phyloP scores from a whole-genome alignment of 2,113 vertebrate species.

The Phycodurus eques region DNA sequence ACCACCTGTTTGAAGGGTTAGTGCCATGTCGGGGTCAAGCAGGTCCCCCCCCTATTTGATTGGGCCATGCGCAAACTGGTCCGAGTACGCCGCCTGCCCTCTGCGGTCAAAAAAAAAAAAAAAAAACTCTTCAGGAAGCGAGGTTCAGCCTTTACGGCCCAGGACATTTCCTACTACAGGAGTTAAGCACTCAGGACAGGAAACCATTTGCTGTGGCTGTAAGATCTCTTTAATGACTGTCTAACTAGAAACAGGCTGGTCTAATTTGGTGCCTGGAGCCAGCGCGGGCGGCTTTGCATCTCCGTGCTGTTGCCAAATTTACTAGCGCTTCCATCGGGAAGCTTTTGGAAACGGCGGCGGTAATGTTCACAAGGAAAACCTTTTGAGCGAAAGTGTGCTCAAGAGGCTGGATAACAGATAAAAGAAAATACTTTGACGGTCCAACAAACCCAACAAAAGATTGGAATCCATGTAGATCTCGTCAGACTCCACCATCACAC shows the following conservation, averaged over 20 bases:
- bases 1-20: conserved; percentile 77
- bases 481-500: not conserved
- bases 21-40: conserved; percentile 71
- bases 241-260: conserved; percentile 96
- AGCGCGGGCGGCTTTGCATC: conserved; percentile 86
- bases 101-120: conserved; percentile 68
- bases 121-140: conserved; percentile 90
- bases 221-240: conserved; percentile 99
- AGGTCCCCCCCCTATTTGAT: conserved; percentile 67
- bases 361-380: conserved; percentile 88
- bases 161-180: conserved; percentile 89
- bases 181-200: conserved; percentile 96
- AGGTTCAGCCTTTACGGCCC: conserved; percentile 83
- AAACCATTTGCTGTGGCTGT: conserved; percentile 92
- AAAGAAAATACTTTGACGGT: conserved; percentile 56
- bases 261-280: conserved; percentile 90
- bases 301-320: conserved; percentile 94
- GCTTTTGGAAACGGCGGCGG: conserved; percentile 89
- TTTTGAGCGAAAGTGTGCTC: conserved; percentile 75
- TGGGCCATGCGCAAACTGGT: conserved; percentile 62
- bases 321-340: conserved; percentile 86
- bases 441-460: not conserved
- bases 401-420: conserved; percentile 63
- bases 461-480: not conserved
- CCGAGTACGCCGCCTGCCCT: conserved; percentile 67